Evolutionary conservation across 2,888 invertebrate genomes (phyloP).

Genomic region (Spilosoma lubricipeda): DNA sequence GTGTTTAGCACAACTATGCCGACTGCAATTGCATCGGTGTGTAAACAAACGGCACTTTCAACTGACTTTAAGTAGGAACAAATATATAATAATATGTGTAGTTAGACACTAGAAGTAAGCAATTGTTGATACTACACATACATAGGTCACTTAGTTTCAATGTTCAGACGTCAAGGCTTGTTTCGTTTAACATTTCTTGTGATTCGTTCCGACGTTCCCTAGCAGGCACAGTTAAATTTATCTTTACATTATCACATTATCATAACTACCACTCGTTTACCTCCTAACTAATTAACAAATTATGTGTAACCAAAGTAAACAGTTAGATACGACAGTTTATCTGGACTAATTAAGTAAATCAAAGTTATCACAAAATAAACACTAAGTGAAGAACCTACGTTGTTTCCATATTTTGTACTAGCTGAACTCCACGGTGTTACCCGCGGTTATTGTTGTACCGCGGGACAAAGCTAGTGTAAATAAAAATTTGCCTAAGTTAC

Average conservation of each 20-base stretch:
- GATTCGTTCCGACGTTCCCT: neutral
- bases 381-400: constrained; percentile 1
- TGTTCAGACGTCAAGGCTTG: neutral
- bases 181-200: neutral
- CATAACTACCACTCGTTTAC: neutral
- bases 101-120: neutral
- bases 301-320: constrained; percentile 11
- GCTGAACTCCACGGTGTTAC: too few relatives aligned
- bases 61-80: neutral
- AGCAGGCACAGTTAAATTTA: neutral
- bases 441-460: too few relatives aligned
- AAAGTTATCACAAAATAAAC: constrained; percentile 18
- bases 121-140: neutral
- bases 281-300: neutral
- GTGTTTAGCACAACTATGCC: constrained; percentile 1
- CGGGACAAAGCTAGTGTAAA: too few relatives aligned
- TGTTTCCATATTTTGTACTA: neutral
- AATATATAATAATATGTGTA: neutral
- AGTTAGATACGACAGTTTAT: constrained; percentile 10
- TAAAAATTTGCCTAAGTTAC: too few relatives aligned
- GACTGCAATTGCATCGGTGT: constrained; percentile 9
- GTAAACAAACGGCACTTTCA: neutral
- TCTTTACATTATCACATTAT: neutral
- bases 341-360: constrained; percentile 14
- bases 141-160: neutral